These are phyloP conservation scores for Nesidiocoris tenuis DNA, from an alignment of 2,888 invertebrate species.

Conservation along the genomic window DNA sequence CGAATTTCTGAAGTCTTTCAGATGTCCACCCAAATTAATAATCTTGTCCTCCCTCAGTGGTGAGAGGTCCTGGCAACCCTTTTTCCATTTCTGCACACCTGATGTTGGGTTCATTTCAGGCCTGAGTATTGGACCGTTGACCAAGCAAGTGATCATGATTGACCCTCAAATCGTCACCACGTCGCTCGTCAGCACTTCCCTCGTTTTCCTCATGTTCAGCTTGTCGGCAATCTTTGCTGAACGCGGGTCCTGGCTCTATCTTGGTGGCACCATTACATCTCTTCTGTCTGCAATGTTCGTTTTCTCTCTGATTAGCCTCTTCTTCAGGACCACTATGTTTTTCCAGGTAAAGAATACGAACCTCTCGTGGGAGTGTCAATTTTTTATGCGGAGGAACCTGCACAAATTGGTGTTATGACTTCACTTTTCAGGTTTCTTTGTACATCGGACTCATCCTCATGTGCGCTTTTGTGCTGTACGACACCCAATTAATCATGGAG, in stretches of 20 bases:
- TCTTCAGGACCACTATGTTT: slow-evolving; percentile 77
- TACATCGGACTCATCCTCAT: slow-evolving; percentile 86
- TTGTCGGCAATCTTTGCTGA: slow-evolving; percentile 83
- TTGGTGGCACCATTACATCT: slow-evolving; percentile 86
- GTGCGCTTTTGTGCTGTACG: slow-evolving; percentile 94
- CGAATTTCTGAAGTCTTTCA: too few relatives aligned
- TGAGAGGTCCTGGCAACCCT: too few relatives aligned
- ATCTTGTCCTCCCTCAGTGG: too few relatives aligned
- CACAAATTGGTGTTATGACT: too few relatives aligned
- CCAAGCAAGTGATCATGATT: slow-evolving; percentile 74
- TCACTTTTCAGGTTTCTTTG: slow-evolving; percentile 71
- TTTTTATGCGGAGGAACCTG: too few relatives aligned
- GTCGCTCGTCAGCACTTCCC: slow-evolving; percentile 77
- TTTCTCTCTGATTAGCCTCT: slow-evolving; percentile 77
- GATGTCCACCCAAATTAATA: too few relatives aligned
- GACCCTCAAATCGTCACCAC: slow-evolving; percentile 87
- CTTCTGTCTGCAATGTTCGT: slow-evolving; percentile 75
- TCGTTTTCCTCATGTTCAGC: slow-evolving; percentile 90
- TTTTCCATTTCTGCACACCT: too few relatives aligned
- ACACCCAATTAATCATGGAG: slow-evolving; percentile 95
- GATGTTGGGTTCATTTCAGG: too few relatives aligned
- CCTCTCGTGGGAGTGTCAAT: too few relatives aligned
- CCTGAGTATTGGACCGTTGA: slow-evolving; percentile 81
- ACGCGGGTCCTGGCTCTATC: slow-evolving; percentile 82
- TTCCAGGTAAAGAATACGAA: slow-evolving; percentile 65